Conservation (phyloP, 1,140 invertebrate species). For the Scaptomyza hsui region DNA sequence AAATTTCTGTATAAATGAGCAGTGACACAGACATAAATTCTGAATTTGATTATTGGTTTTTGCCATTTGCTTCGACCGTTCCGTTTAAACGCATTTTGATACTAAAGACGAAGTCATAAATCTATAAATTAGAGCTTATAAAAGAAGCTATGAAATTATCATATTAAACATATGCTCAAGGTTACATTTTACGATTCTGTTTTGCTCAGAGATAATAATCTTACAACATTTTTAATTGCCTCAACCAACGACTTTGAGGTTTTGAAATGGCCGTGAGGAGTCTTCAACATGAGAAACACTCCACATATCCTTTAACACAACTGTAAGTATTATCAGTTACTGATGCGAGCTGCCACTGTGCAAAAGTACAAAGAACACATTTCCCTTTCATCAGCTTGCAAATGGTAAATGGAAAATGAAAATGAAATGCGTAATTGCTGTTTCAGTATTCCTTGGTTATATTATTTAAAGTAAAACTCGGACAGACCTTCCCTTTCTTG, state of each 20-base stretch:
- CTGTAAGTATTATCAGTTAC: conserved; percentile 2
- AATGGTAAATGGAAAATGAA: conserved; percentile 8
- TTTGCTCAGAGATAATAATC: conserved; percentile 28
- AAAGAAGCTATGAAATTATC: conserved; percentile 21
- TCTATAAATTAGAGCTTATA: conserved; percentile 43
- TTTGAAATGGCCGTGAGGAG: conserved; percentile 4
- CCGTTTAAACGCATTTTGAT: conserved; percentile 34
- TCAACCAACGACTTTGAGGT: background rate
- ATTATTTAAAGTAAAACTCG: conserved; percentile 8
- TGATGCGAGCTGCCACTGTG: background rate
- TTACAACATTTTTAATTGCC: conserved; percentile 41
- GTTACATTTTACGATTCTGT: conserved; percentile 36
- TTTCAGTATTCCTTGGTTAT: conserved; percentile 23
- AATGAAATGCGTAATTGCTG: conserved; percentile 27
- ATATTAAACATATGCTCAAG: conserved; percentile 16
- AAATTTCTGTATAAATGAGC: conserved; percentile 60
- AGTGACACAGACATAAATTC: conserved; percentile 32
- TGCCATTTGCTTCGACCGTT: conserved; percentile 2
- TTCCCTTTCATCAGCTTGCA: conserved; percentile 15
- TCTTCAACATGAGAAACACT: conserved; percentile 1
- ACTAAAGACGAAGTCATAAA: conserved; percentile 20
- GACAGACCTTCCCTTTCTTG: background rate
- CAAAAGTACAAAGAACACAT: conserved; percentile 14
- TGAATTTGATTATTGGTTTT: conserved; percentile 23
- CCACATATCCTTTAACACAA: conserved; percentile 6